Evolutionary conservation across 2,113 vertebrate species (phyloP), one percentile per base, ranked within the genome.

Genomic region (Dendrocopos noguchii): DNA sequence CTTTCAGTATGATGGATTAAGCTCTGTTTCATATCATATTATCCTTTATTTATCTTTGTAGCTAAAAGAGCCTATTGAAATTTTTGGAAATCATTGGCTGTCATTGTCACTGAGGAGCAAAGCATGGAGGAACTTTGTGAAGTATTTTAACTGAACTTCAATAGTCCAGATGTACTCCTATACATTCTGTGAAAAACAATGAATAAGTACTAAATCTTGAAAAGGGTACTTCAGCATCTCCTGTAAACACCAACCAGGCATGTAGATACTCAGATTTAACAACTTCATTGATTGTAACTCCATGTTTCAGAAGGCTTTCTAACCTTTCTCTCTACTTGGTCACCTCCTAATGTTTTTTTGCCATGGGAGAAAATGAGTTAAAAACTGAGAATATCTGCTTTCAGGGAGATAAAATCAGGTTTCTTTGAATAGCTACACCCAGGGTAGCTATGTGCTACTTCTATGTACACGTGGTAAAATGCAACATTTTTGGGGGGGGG

Each of bases 21-120:
- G 56, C 75, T 89, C 72, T 63, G 75, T 71, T 72, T 61, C 50
- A 3, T 22, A 22, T 36, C 8, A 9, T 29, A 20, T 71, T 67
- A 55, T 63, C 66, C 57, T 91, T 93, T 93, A 64, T 89, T 74
- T 93, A 74, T 79, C 74, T 80, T 90, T 6, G 60, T 10, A 56
- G 56, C 84, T 68, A 36, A 20, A 88, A 31, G 68, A 84, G 59
- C 29, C 34, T 39, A 3, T 24, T 1, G 1, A 55, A 56, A 6
- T 55, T 46, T 73, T 15, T 79, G 74, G 65, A 66, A 92, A 67
- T 21, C 61, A 5, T 59, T 78, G 75, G 39, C 22, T 95, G 70
- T 61, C 50, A 18, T 55, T 42, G 57, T 44, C 55, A 33, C 22
- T 34, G 0, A 22, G 24, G 28, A 72, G 63, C 61, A 88, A 61